phyloP scores from a whole-genome alignment of 2,888 invertebrate genomes.

The Thysanoteuthis rhombus region DNA sequence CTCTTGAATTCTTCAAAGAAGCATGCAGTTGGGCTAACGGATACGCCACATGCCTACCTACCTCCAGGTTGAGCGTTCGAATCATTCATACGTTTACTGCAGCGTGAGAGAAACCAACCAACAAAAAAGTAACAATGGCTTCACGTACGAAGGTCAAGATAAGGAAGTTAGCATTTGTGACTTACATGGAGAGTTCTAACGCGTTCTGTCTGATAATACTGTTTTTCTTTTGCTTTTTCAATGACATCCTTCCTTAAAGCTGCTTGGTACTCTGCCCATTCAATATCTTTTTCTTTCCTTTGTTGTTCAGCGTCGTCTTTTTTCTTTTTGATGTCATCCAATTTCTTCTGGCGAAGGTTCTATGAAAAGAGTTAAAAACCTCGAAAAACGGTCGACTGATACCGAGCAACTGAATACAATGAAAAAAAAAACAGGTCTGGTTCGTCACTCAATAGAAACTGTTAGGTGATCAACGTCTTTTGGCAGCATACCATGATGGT shows the following conservation, averaged over 20 bases:
- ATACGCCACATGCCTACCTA: no score
- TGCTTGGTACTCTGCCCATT: conserved; percentile 67
- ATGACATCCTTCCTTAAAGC: conserved; percentile 65
- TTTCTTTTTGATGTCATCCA: conserved; percentile 63
- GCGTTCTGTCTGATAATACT: conserved; percentile 68
- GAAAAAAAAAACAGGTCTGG: not conserved
- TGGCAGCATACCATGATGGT: no score
- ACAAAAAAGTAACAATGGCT: not conserved
- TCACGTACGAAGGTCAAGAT: no score
- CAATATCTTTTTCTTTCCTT: conserved; percentile 61
- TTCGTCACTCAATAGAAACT: no score
- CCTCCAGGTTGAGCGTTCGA: no score
- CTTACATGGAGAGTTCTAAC: conserved; percentile 68
- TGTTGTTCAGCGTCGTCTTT: conserved; percentile 67
- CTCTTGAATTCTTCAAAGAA: no score
- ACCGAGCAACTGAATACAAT: not conserved
- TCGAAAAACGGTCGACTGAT: no score
- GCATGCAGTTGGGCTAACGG: no score
- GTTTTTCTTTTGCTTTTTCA: conserved; percentile 67
- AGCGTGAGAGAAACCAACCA: no score
- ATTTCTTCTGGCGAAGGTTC: conserved; percentile 66
- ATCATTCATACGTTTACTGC: no score
- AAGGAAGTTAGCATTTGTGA: not conserved
- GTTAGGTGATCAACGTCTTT: no score
- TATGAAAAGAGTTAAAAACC: conserved; percentile 37